phyloP scores from a whole-genome alignment of 2,888 invertebrate species.

The Epistrophella euchroma region DNA sequence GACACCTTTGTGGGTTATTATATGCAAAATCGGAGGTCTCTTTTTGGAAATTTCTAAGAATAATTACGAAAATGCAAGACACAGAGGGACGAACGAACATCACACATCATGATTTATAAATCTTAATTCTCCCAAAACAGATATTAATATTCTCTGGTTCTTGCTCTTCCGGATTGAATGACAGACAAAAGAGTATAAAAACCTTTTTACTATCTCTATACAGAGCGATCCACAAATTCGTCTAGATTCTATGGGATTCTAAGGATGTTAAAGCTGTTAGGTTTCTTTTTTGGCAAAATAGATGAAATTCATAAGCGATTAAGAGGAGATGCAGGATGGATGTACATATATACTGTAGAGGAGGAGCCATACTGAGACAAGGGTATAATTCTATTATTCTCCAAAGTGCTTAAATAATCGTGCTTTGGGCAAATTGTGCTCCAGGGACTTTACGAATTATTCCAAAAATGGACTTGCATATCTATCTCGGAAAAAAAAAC shows the following conservation, averaged over 20 bases:
- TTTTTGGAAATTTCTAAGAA: not conserved
- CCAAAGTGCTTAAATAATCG: constrained; percentile 51
- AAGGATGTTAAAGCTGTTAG: constrained; percentile 37
- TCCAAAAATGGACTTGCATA: no score
- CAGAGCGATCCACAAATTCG: constrained; percentile 17
- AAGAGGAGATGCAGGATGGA: not conserved
- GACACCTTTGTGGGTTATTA: constrained; percentile 24
- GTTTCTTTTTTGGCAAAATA: constrained; percentile 26
- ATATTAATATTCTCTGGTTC: not conserved
- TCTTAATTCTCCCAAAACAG: constrained; percentile 14
- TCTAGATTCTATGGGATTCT: constrained; percentile 6
- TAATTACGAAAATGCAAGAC: constrained; percentile 25
- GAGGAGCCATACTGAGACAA: not conserved
- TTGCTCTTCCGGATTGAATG: not conserved
- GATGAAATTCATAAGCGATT: constrained; percentile 3
- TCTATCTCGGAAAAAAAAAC: no score
- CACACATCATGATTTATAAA: constrained; percentile 14
- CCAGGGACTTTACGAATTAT: no score
- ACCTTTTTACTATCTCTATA: no score
- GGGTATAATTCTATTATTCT: constrained; percentile 53
- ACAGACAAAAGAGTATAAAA: not conserved
- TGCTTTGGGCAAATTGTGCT: not conserved
- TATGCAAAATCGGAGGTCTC: not conserved
- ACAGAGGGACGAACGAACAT: not conserved
- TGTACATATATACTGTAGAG: not conserved